Evolutionary conservation across 2,113 vertebrate species (phyloP), one percentile per base, ranked within the genome.

Genomic region (Lepisosteus oculatus): DNA sequence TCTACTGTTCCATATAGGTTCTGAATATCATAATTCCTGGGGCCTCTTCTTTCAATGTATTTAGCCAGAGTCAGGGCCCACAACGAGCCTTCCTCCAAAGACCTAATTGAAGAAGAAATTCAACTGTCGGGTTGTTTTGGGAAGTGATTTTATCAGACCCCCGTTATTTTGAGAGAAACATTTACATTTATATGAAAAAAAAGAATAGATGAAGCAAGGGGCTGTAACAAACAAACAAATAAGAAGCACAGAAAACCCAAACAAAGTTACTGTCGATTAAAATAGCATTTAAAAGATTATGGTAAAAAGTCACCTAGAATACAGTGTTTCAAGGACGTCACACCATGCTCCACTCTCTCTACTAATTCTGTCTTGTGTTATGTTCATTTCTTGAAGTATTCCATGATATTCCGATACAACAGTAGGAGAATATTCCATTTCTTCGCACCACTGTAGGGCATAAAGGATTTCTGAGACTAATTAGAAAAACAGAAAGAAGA

Each of bases 371-470:
- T 87, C 86, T 44, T 82, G 84, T 0, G 87, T 89, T 65, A 97
- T 80, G 8, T 83, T 82, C 87, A 93, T 90, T 63, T 92, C 90
- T 69, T 87, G 86, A 59, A 95, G 87, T 82, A 95, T 88, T 43
- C 72, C 85, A 82, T 86, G 78, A 81, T 93, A 95, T 6, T 93
- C 90, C 12, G 86, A 80, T 65, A 96, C 85, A 5, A 85, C 44
- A 1, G 56, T 0, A 6, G 93, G 88, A 12, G 86, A 86, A 67
- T 83, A 87, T 61, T 93, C 90, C 29, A 97, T 77, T 83, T 98
- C 96, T 79, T 93, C 90, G 87, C 94, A 97, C 97, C 97, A 99
- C 83, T 97, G 95, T 74, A 97, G 82, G 0, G 95, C 90, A 72
- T 95, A 98, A 7, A 97, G 83, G 55, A 97, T 80, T 67, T 99